Evolutionary conservation across 1,140 invertebrate genomes (phyloP).

Genomic region (Dinothrombium tinctorium): DNA sequence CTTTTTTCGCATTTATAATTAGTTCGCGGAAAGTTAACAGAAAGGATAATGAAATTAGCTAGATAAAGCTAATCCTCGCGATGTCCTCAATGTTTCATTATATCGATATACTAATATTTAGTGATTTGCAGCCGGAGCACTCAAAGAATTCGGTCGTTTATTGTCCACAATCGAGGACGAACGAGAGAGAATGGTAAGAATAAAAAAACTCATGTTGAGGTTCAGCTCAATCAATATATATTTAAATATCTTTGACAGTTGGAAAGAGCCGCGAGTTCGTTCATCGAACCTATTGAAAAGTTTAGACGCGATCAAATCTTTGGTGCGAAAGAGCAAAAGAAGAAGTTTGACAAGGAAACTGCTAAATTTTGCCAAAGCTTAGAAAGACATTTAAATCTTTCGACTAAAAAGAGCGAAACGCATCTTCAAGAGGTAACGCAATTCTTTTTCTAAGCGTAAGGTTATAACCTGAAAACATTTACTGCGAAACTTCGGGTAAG

Average conservation of each 20-base stretch:
- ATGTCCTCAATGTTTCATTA: not conserved
- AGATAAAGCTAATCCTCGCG: no score
- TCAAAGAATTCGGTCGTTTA: conserved; percentile 69
- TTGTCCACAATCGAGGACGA: conserved; percentile 83
- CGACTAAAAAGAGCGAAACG: conserved; percentile 72
- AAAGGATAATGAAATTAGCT: no score
- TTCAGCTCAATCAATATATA: not conserved
- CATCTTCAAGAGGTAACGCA: conserved; percentile 78
- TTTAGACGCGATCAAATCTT: conserved; percentile 88
- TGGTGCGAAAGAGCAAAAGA: conserved; percentile 80
- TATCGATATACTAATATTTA: conserved; percentile 7
- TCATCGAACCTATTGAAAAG: conserved; percentile 66
- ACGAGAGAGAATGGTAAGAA: conserved; percentile 65
- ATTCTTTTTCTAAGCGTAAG: no score
- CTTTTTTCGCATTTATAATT: no score
- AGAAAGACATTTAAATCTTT: conserved; percentile 77
- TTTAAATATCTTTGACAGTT: conserved; percentile 37
- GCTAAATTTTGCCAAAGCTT: conserved; percentile 85
- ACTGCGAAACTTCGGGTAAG: no score
- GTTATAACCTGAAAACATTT: no score
- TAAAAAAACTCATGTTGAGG: not conserved
- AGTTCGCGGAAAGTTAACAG: no score
- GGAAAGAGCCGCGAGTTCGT: conserved; percentile 62
- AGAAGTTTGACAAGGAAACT: conserved; percentile 93
- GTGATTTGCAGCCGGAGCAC: conserved; percentile 37